Conservation (phyloP, 2,113 vertebrate species). For the Sinocyclocheilus anophthalmus region DNA sequence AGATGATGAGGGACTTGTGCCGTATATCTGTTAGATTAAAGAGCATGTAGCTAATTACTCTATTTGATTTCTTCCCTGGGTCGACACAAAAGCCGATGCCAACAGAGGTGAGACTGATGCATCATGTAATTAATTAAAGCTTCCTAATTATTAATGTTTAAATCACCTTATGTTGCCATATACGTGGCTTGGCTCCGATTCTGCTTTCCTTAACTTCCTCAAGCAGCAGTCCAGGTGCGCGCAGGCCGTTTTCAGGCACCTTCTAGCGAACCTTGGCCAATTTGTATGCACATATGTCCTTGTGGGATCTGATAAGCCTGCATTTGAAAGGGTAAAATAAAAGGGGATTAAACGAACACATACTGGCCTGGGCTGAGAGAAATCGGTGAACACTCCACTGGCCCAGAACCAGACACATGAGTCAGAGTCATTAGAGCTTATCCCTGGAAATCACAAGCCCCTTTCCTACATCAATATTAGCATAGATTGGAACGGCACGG, state of each 20-base stretch:
- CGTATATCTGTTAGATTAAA: slow-evolving; percentile 1
- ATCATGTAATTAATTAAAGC: slow-evolving; percentile 38
- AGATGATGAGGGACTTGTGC: slow-evolving; percentile 6
- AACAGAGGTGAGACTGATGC: slow-evolving; percentile 24
- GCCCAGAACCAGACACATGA: slow-evolving; percentile 42
- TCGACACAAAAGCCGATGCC: slow-evolving; percentile 24
- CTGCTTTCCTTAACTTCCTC: background rate
- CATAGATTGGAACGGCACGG: slow-evolving; percentile 2
- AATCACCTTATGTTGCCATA: slow-evolving; percentile 42
- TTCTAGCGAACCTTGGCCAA: background rate
- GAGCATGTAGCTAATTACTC: slow-evolving; percentile 28
- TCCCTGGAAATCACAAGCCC: slow-evolving; percentile 41
- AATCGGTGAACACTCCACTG: slow-evolving; percentile 24
- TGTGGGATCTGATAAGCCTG: slow-evolving; percentile 34
- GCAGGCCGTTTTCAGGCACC: background rate
- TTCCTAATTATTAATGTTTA: slow-evolving; percentile 46
- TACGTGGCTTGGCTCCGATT: slow-evolving; percentile 13
- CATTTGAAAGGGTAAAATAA: slow-evolving; percentile 44
- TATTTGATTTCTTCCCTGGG: slow-evolving; percentile 41
- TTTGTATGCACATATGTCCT: slow-evolving; percentile 20
- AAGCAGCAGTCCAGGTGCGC: too few relatives aligned
- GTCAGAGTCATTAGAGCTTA: slow-evolving; percentile 41
- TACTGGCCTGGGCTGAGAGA: slow-evolving; percentile 23
- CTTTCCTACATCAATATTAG: slow-evolving; percentile 27
- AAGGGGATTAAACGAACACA: slow-evolving; percentile 50